Conservation (phyloP, 2,888 invertebrate species). For the Tachystola acroxantha region DNA sequence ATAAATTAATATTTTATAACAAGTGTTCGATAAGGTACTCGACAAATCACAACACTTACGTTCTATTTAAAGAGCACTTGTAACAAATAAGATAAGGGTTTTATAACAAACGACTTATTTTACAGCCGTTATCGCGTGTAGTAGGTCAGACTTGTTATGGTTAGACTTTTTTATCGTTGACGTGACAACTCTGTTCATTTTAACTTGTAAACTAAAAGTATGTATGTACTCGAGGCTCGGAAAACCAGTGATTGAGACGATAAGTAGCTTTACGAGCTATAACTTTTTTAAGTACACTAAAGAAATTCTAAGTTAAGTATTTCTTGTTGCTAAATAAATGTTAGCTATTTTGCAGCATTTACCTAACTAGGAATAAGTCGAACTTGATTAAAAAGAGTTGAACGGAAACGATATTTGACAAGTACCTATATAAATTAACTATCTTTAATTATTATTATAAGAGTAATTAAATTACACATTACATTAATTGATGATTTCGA, state of each 20-base stretch:
- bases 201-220: slow-evolving; percentile 29
- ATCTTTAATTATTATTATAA: no score
- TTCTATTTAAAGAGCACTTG: slow-evolving; percentile 48
- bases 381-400: no score
- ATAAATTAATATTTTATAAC: not conserved
- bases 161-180: slow-evolving; percentile 48
- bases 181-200: slow-evolving; percentile 39
- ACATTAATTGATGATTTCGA: no score
- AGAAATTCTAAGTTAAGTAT: not conserved
- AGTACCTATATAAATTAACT: no score
- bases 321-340: no score
- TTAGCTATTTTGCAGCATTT: no score
- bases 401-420: no score
- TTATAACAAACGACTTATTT: slow-evolving; percentile 46
- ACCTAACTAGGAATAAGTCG: no score
- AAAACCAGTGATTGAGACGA: not conserved
- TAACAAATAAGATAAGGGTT: slow-evolving; percentile 50
- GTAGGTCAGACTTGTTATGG: slow-evolving; percentile 50
- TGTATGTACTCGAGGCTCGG: not conserved
- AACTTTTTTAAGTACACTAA: not conserved
- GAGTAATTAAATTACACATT: no score
- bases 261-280: not conserved
- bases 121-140: slow-evolving; percentile 44
- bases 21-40: slow-evolving; percentile 8
- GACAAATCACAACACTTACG: slow-evolving; percentile 21